phyloP scores from a whole-genome alignment of 2,797 vertebrate genomes.

The Macropodus opercularis region DNA sequence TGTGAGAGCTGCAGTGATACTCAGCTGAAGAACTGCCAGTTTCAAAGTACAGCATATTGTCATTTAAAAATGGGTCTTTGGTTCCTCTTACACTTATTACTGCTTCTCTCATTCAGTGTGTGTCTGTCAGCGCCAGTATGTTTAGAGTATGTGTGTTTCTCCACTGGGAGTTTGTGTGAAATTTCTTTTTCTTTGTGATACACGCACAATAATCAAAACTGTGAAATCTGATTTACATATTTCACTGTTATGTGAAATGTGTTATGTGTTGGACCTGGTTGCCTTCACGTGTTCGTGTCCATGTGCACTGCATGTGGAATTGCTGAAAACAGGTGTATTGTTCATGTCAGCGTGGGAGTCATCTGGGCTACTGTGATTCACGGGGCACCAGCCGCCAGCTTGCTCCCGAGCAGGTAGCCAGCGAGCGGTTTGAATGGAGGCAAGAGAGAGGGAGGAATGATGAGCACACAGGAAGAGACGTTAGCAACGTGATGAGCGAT shows the following conservation, averaged over 20 bases:
- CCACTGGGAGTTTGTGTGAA: slow-evolving; percentile 1
- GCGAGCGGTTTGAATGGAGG: slow-evolving; percentile 22
- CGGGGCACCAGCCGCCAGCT: slow-evolving; percentile 5
- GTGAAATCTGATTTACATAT: slow-evolving; percentile 24
- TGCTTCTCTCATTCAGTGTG: background rate
- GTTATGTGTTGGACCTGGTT: background rate
- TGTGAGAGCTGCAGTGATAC: background rate
- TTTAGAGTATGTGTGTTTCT: background rate
- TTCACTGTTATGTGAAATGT: background rate
- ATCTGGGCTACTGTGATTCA: slow-evolving; percentile 31
- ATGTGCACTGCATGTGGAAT: slow-evolving; percentile 4
- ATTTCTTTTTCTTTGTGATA: slow-evolving; percentile 2
- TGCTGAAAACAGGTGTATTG: background rate
- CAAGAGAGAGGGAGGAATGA: slow-evolving; percentile 9
- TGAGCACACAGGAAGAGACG: slow-evolving; percentile 32
- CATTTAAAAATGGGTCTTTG: background rate
- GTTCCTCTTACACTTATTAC: slow-evolving; percentile 3
- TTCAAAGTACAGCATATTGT: too few species aligned
- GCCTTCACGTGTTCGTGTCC: background rate
- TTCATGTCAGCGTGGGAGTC: slow-evolving; percentile 21
- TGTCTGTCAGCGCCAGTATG: slow-evolving; percentile 3
- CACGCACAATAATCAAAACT: background rate
- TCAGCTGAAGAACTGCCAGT: too few species aligned
- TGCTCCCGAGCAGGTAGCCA: slow-evolving; percentile 47
- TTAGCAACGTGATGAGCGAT: slow-evolving; percentile 39